Percentiles rank a stretch among this genome's conserved stretches.
phyloP scores from a whole-genome alignment of 2,888 invertebrate species.

The Acleris emargana region DNA sequence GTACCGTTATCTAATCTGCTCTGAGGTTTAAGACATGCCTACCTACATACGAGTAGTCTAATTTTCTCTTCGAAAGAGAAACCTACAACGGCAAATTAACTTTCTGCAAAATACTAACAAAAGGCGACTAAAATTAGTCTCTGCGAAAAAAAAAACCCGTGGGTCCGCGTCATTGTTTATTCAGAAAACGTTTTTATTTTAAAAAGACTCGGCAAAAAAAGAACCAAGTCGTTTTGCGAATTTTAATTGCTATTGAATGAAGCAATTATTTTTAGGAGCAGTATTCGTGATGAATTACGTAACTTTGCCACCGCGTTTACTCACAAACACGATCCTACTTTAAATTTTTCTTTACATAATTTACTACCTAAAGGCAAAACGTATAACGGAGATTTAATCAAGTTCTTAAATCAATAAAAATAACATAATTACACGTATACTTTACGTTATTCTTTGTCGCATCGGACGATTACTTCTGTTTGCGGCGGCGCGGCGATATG shows the following conservation, averaged over 20 bases:
- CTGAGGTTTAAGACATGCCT: no score
- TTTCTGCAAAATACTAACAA: constrained; percentile 19
- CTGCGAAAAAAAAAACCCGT: constrained; percentile 17
- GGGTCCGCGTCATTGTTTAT: constrained; percentile 31
- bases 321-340: neutral
- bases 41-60: no score
- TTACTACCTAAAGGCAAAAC: neutral
- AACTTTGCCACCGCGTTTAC: neutral
- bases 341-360: neutral
- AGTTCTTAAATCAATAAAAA: no score
- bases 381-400: no score
- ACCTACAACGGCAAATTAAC: neutral
- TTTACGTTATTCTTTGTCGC: neutral
- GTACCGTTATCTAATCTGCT: no score
- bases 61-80: no score
- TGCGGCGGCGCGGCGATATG: neutral
- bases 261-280: constrained; percentile 20
- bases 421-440: neutral
- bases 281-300: constrained; percentile 7
- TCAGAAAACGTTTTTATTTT: constrained; percentile 34
- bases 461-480: neutral
- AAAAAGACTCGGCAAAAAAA: constrained; percentile 24
- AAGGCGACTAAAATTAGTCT: constrained; percentile 15
- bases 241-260: constrained; percentile 36
- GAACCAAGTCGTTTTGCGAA: constrained; percentile 29